Evolutionary conservation across 2,113 vertebrate genomes (phyloP).

Genomic region (Crotalus viridis): DNA sequence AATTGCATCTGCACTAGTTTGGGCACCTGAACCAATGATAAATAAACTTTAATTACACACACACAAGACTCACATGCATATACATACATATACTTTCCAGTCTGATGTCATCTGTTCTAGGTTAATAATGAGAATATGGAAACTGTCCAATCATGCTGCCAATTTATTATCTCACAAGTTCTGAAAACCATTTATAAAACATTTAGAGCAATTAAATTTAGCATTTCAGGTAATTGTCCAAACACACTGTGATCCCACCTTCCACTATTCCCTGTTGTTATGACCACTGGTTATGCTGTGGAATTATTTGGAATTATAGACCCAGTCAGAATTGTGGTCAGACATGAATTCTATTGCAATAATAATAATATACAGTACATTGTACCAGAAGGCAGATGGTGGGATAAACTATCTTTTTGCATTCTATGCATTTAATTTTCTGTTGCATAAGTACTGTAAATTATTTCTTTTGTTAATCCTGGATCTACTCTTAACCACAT

Average conservation of each 20-base stretch:
- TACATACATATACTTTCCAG: background rate
- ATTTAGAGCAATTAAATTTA: background rate
- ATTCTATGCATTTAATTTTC: background rate
- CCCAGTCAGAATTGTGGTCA: background rate
- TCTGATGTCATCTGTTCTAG: background rate
- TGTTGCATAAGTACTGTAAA: background rate
- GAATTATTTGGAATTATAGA: background rate
- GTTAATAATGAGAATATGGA: background rate
- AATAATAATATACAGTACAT: background rate
- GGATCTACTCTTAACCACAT: background rate
- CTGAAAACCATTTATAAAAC: background rate
- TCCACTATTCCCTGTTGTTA: background rate
- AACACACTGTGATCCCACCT: background rate
- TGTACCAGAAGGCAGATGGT: background rate
- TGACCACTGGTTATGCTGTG: background rate
- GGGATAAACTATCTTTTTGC: background rate
- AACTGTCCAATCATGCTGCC: background rate
- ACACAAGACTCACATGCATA: background rate
- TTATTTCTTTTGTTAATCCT: background rate
- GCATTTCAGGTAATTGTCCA: background rate
- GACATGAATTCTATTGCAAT: background rate
- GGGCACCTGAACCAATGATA: background rate
- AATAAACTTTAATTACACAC: background rate
- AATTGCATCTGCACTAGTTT: background rate
- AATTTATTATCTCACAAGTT: background rate